phyloP scores from a whole-genome alignment of 2,888 invertebrate genomes.

The Rapana venosa region DNA sequence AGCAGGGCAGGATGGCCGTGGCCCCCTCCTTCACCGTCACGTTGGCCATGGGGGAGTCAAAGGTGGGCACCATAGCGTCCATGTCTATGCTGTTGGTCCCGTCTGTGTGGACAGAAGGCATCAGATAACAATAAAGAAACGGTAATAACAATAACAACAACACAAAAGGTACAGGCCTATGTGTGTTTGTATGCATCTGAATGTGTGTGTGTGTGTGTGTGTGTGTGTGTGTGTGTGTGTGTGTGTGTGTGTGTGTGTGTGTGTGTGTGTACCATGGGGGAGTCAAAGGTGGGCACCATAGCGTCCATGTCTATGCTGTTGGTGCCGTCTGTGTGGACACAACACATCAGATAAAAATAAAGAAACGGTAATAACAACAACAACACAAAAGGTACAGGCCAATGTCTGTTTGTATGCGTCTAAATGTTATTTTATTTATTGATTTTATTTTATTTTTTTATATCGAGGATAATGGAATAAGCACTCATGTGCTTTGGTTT shows the following conservation, averaged over 20 bases:
- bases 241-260: no score
- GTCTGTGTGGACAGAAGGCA: slow-evolving; percentile 2
- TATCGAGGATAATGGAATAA: no score
- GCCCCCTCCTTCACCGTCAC: slow-evolving; percentile 67
- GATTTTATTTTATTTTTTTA: no score
- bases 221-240: no score
- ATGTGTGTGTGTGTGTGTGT: no score
- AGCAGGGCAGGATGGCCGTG: slow-evolving; percentile 67
- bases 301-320: slow-evolving; percentile 36
- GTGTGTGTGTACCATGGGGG: no score
- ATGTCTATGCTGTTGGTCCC: slow-evolving; percentile 33
- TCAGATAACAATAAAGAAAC: background rate
- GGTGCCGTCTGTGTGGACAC: background rate
- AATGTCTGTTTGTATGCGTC: no score
- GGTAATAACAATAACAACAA: background rate
- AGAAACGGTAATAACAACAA: background rate
- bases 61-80: slow-evolving; percentile 56
- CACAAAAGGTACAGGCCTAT: no score
- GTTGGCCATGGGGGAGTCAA: slow-evolving; percentile 69
- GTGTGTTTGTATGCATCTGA: no score
- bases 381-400: no score
- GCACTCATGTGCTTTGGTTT: no score
- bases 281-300: slow-evolving; percentile 64
- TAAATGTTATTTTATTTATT: no score
- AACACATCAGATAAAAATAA: background rate